Evolutionary conservation across 2,797 vertebrate species (phyloP), one percentile per base, ranked within the genome.

Genomic region (Mallotus villosus): DNA sequence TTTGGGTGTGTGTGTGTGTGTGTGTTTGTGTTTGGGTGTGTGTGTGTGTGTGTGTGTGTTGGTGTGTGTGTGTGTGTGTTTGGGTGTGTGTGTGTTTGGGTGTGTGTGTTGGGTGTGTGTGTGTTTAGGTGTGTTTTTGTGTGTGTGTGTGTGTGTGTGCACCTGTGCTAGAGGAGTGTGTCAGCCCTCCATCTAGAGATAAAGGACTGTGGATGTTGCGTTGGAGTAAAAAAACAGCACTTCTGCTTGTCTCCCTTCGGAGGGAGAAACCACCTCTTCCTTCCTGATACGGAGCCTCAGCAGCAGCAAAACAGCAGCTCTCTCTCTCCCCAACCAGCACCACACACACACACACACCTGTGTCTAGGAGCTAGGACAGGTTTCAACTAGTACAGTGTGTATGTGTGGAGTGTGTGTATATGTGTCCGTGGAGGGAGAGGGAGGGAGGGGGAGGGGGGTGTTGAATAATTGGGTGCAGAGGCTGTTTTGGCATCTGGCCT

Each of bases 391-490:
- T 3, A 46, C 41, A 46, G 41, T 46, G 41, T 37, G 34, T 37
- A 11, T 87, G 81, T 58, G 80, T 81, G 63, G 71, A 71, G 80
- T 92, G 87, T 89, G 85, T 63, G 68, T 82, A 79, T 82, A 79
- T 80, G 67, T 14, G 67, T 29, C 21, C 58, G 68, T 65, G 24
- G 55, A 64, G 32, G 61, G 3, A 55, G 55, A n/a, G n/a, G n/a
- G n/a, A n/a, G n/a, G n/a, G n/a, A n/a, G 49, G 19, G 70, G 75
- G 77, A 25, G 1, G 25, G 77, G 72, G 76, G 81, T 80, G 87
- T 85, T 78, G 83, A 79, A 80, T 88, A 88, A 88, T 86, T 85
- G 78, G 82, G 82, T 85, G 87, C 78, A 55, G 49, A 64, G 86
- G 87, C 81, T 61, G n/a, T 78, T 41, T 67, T 85, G 86, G 86